phyloP scores from a whole-genome alignment of 92 coral and sea anemone species.

The Hydrozoanthus gracilis region DNA sequence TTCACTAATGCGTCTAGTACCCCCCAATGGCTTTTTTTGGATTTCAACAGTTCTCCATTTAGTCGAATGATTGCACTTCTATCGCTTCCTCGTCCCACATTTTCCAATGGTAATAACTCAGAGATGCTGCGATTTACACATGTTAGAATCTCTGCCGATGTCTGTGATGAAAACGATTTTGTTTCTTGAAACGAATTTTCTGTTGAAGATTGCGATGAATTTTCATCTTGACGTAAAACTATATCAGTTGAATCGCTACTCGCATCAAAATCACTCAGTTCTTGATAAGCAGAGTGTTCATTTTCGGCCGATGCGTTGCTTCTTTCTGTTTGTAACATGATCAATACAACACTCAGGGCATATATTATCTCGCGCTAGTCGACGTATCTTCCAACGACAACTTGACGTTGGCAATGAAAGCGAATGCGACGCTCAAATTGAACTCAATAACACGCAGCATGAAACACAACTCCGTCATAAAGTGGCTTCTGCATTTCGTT shows the following conservation, averaged over 20 bases:
- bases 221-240: background rate
- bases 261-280: slow-evolving; percentile 18
- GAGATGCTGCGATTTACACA: slow-evolving; percentile 15
- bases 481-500: too few relatives aligned
- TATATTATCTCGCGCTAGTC: background rate
- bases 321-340: slow-evolving; percentile 13
- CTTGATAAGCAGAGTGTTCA: background rate
- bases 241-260: background rate
- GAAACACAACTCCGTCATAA: too few relatives aligned
- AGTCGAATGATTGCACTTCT: slow-evolving; percentile 84
- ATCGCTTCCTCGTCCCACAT: slow-evolving; percentile 62
- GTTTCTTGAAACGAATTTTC: slow-evolving; percentile 7
- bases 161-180: background rate
- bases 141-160: slow-evolving; percentile 38
- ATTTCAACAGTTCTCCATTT: slow-evolving; percentile 74
- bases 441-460: background rate
- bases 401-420: background rate
- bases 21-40: slow-evolving; percentile 80
- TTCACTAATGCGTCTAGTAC: slow-evolving; percentile 75
- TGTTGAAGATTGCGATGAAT: background rate
- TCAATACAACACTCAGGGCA: slow-evolving; percentile 28
- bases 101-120: slow-evolving; percentile 30
- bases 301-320: background rate
- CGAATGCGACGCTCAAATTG: slow-evolving; percentile 28
- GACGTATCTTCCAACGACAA: background rate